Evolutionary conservation across 2,797 vertebrate genomes (phyloP), one percentile per base, ranked within the genome.

Genomic region (Podarcis siculus): DNA sequence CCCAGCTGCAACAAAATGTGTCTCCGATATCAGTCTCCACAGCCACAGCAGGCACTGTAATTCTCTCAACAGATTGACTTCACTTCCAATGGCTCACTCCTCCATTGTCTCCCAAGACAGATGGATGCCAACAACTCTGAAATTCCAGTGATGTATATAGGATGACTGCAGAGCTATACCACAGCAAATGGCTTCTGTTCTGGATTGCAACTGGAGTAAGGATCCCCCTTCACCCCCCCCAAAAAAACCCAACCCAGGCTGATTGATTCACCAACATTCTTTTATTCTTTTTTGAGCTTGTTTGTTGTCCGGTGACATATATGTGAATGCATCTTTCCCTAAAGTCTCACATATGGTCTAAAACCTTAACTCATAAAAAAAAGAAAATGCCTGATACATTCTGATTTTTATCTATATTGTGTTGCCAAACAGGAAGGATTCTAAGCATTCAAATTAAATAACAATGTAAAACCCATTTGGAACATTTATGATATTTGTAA

Each of bases 351-450:
- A 55, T 1, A 49, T 45, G 69, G 35, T 17, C 13, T 83, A 23
- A 88, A 77, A 37, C 2, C 3, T 39, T 75, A 89, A 86, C 3
- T 77, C 1, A 12, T 76, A 9, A 15, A 64, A 58, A 58, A 15
- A 64, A 30, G 13, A 30, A 42, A n/a, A 66, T 5, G 42, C 21
- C 8, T 86, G 4, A n/a, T 73, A 86, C 69, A 75, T 81, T 80
- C 90, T 1, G 80, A 0, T 87, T 90, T 92, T 93, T 9, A 2
- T 92, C 86, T 85, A 71, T 1, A 45, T 66, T 77, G 83, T n/a
- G 17, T 17, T 73, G 89, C 72, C 30, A 84, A 64, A 25, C 79
- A 2, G 64, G n/a, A 67, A 3, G 79, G 42, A 87, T n/a, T 0
- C 6, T 27, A 69, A 3, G 75, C 42, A 87, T 37, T 0, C 5